These are phyloP conservation scores for Macrostomum lignano DNA, from an alignment of 1,140 invertebrate genomes.

Conservation along the genomic window DNA sequence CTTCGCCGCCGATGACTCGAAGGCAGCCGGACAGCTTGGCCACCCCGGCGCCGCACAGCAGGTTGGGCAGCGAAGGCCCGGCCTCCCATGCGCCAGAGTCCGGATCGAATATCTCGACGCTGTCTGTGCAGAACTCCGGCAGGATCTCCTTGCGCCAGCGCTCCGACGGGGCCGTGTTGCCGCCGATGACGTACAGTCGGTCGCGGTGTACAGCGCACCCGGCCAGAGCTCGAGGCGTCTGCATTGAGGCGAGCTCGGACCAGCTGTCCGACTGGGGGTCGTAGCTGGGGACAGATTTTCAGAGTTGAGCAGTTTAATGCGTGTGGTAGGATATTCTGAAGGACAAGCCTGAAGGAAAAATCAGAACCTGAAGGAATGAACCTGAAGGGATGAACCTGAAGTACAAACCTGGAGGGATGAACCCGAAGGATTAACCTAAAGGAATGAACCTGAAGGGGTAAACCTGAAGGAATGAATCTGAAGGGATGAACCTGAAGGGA, in stretches of 20 bases:
- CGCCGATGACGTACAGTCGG: constrained; percentile 22
- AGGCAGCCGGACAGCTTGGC: constrained; percentile 18
- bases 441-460: no score
- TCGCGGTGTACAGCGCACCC: constrained; percentile 18
- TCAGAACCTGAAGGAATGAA: no score
- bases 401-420: no score
- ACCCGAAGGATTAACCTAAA: no score
- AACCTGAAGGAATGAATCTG: no score
- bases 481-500: no score
- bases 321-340: no score
- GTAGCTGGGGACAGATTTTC: constrained; percentile 23
- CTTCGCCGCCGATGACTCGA: constrained; percentile 18
- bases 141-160: constrained; percentile 21
- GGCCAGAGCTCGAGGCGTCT: constrained; percentile 20
- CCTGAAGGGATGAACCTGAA: no score
- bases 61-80: constrained; percentile 19
- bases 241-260: constrained; percentile 32
- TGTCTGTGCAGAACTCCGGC: constrained; percentile 18
- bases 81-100: constrained; percentile 13
- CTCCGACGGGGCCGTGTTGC: constrained; percentile 18
- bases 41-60: constrained; percentile 21
- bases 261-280: constrained; percentile 32
- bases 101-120: constrained; percentile 20
- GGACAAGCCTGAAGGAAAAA: no score
- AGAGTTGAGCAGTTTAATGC: no score